These are phyloP conservation scores for Netelia virgata DNA, from an alignment of 2,888 invertebrate genomes.

Conservation along the genomic window DNA sequence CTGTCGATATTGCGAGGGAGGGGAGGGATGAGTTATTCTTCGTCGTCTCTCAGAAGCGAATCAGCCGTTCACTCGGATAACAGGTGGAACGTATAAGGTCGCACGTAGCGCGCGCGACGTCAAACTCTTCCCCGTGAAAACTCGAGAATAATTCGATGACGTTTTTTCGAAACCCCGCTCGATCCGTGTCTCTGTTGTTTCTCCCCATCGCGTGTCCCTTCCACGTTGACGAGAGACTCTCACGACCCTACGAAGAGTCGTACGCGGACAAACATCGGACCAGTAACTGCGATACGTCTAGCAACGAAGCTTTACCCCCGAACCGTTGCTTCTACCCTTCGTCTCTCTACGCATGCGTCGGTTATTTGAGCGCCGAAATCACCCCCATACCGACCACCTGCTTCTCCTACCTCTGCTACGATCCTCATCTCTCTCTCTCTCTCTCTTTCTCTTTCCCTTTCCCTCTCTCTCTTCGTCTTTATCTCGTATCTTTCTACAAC, in stretches of 20 bases:
- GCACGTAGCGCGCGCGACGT: constrained; percentile 1
- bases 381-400: constrained; percentile 30
- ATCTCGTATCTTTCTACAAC: constrained; percentile 38
- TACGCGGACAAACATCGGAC: constrained; percentile 84
- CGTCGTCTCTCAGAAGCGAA: not conserved
- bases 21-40: not conserved
- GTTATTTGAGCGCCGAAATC: constrained; percentile 71
- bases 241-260: constrained; percentile 62
- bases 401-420: constrained; percentile 22
- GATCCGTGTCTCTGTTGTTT: constrained; percentile 36
- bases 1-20: not conserved
- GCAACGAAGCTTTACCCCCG: constrained; percentile 69
- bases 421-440: not conserved
- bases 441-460: constrained; percentile 31
- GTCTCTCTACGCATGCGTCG: constrained; percentile 69
- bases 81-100: not conserved
- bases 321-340: constrained; percentile 40
- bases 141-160: not conserved
- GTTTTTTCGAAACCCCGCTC: constrained; percentile 11
- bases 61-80: constrained; percentile 8
- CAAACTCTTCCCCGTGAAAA: not conserved
- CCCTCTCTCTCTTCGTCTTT: constrained; percentile 37
- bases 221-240: constrained; percentile 62
- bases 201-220: constrained; percentile 56
- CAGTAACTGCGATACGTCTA: constrained; percentile 83